Evolutionary conservation across 2,113 vertebrate genomes (phyloP).

Genomic region (Neofelis nebulosa): DNA sequence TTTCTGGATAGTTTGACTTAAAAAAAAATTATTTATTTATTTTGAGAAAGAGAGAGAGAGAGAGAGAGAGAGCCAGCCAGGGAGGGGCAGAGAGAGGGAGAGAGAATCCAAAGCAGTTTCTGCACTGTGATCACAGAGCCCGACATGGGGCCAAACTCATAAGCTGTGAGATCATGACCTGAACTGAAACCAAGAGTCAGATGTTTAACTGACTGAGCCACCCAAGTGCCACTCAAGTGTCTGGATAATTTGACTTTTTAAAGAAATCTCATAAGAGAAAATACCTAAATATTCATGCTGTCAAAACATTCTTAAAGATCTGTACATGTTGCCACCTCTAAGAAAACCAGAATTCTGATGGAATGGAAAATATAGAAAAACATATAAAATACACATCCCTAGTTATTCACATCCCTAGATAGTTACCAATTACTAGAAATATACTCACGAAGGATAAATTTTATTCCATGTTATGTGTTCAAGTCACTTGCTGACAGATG

Average conservation of each 20-base stretch:
- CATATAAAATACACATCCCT: neutral
- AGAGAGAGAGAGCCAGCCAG: neutral
- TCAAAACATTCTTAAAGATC: neutral
- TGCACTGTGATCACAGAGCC: neutral
- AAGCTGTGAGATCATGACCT: neutral
- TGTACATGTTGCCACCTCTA: neutral
- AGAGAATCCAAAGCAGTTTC: neutral
- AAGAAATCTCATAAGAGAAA: neutral
- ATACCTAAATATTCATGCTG: neutral
- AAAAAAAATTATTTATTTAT: neutral
- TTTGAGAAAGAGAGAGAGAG: neutral
- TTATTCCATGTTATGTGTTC: neutral
- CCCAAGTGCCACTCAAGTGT: neutral
- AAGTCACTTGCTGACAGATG: neutral
- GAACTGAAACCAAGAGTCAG: neutral
- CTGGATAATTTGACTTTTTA: neutral
- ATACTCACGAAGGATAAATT: neutral
- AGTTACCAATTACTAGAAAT: neutral
- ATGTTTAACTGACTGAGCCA: neutral
- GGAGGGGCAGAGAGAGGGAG: neutral
- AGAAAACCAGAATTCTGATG: slow-evolving; percentile 30
- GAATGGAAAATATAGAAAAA: neutral
- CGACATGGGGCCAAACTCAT: neutral
- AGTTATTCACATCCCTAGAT: neutral
- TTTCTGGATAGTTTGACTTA: slow-evolving; percentile 6